Evolutionary conservation across 2,888 invertebrate genomes (phyloP), one percentile per base, ranked within the genome.

Genomic region (Dioctria linearis): DNA sequence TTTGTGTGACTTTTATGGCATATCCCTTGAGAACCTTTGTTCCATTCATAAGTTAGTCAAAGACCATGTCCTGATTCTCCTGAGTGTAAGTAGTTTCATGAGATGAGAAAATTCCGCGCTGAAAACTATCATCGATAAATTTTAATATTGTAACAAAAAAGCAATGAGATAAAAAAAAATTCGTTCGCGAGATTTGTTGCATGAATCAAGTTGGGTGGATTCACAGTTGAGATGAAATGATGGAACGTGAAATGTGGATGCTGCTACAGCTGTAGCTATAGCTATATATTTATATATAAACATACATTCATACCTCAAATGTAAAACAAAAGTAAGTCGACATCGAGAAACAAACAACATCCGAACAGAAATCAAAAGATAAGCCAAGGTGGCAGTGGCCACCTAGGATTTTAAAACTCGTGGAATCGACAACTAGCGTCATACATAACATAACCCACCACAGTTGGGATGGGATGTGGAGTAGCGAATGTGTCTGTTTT

Each of bases 351-450:
- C 80, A 82, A 82, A 82, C 82, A 80, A 78, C 73, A 69, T 80
- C 57, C 42, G 61, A 78, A 65, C 69, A 73, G 61, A 49, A 69
- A 67, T 51, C 57, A 59, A 57, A n/a, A 76, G 82, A 82, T 82
- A 82, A 82, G 82, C 78, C 80, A 78, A 80, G 82, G 80, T 82
- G 82, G 80, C 65, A 80, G 73, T 59, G 82, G 82, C 82, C 82
- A 82, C 82, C 82, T 82, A 80, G 80, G 82, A 61, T 80, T 43
- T 25, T 25, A 25, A 73, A 80, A 65, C 82, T 82, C 82, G 82
- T 80, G 82, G 80, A 82, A 82, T 82, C 80, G 78, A 78, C 78
- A 82, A 78, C 78, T 76, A 79, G 73, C 69, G 65, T 79, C 59
- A 59, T 67, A 67, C 65, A 66, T 66, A 66, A 71, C 71, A 25